Percentiles rank a stretch among this genome's conserved stretches.
These are phyloP conservation scores for Stegodyphus mimosarum DNA, from an alignment of 1,140 invertebrate species.

Conservation along the genomic window DNA sequence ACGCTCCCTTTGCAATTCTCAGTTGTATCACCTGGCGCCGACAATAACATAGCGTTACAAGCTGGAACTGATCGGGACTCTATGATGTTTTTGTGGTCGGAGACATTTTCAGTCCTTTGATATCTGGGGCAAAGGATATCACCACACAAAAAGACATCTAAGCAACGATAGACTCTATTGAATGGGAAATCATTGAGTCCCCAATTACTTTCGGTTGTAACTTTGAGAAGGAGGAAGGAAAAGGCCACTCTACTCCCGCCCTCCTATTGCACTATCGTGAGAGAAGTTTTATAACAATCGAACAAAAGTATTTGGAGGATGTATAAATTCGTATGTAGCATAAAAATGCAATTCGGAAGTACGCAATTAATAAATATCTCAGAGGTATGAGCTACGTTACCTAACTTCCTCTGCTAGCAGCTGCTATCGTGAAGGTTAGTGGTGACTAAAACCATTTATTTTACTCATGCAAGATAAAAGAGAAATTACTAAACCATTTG, in stretches of 20 bases:
- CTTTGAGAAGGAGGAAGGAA: constrained; percentile 29
- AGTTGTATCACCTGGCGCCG: constrained; percentile 20
- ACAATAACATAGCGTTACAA: constrained; percentile 29
- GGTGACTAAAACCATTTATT: no score
- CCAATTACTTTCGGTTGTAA: constrained; percentile 58
- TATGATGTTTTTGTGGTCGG: constrained; percentile 36
- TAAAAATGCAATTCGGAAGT: no score
- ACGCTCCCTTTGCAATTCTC: no score
- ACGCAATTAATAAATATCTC: no score
- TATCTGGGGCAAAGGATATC: constrained; percentile 5
- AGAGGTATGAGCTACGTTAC: no score
- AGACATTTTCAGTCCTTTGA: constrained; percentile 36
- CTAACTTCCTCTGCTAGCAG: no score
- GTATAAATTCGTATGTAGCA: no score
- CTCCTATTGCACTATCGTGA: neutral
- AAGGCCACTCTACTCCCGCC: neutral
- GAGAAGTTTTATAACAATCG: no score
- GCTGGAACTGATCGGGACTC: constrained; percentile 31
- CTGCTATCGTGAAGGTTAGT: no score
- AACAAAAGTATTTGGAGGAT: no score
- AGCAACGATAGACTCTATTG: constrained; percentile 38
- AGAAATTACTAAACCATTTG: no score
- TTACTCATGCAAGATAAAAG: no score
- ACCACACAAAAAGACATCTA: constrained; percentile 5
- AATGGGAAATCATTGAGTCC: constrained; percentile 53